Conservation (phyloP, 2,113 vertebrate genomes). For the Platichthys stellatus region DNA sequence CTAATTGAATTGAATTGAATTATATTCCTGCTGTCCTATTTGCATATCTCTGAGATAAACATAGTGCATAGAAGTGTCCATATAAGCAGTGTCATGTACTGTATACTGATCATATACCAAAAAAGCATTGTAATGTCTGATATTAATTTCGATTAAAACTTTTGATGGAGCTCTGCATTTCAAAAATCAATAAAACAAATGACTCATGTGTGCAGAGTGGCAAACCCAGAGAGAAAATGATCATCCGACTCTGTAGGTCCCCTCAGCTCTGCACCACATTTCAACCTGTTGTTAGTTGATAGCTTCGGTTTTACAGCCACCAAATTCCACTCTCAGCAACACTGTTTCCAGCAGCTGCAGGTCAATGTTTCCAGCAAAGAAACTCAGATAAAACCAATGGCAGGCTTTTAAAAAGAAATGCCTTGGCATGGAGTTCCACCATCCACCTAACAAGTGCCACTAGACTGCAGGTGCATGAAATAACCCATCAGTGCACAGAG, state of each 20-base stretch:
- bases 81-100: no score
- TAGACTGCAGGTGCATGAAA: neutral
- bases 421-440: no score
- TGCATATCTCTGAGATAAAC: no score
- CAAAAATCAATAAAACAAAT: neutral
- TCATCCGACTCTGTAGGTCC: neutral
- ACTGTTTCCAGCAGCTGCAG: neutral
- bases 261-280: neutral
- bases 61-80: no score
- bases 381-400: neutral
- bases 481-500: neutral
- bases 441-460: neutral
- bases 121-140: neutral
- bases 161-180: neutral
- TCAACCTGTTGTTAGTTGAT: neutral
- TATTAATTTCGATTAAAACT: neutral
- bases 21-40: no score
- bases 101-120: no score
- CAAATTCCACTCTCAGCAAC: conserved; percentile 7
- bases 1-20: no score
- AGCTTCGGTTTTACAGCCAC: neutral
- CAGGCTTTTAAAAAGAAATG: neutral
- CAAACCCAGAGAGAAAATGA: neutral
- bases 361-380: neutral
- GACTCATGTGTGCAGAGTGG: neutral